A percentile compares a stretch with the other conserved stretches of the same genome.
These are phyloP conservation scores for Drosophila prolongata DNA, from an alignment of 2,888 invertebrate genomes.

Conservation along the genomic window DNA sequence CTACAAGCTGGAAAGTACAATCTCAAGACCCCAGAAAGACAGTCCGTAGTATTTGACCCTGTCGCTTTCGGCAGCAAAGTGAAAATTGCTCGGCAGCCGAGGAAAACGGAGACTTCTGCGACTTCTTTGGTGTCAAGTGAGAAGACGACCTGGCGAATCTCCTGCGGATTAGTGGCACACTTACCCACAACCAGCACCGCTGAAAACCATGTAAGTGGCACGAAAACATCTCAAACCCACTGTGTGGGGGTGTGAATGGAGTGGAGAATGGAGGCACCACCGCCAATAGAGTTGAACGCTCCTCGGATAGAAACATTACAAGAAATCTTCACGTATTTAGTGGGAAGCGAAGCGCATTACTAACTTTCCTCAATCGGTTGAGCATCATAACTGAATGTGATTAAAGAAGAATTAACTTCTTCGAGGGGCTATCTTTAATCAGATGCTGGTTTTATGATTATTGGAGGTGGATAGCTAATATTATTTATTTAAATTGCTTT, in stretches of 20 bases:
- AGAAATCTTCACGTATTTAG: constrained; percentile 25
- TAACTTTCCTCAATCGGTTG: constrained; percentile 18
- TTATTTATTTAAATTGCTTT: no score
- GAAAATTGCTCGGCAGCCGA: constrained; percentile 57
- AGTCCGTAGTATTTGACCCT: constrained; percentile 33
- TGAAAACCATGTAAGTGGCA: constrained; percentile 35
- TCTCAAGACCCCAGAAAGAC: constrained; percentile 12
- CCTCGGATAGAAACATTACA: constrained; percentile 24
- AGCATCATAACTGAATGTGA: constrained; percentile 5
- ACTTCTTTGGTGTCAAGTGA: constrained; percentile 43
- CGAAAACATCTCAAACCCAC: constrained; percentile 15
- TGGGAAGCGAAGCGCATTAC: constrained; percentile 25
- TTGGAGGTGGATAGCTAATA: neutral
- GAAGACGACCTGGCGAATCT: constrained; percentile 30
- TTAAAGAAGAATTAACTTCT: constrained; percentile 4
- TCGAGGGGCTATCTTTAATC: neutral
- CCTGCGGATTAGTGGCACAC: constrained; percentile 46
- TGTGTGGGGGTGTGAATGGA: constrained; percentile 24
- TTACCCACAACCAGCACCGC: constrained; percentile 22
- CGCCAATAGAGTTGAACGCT: constrained; percentile 30
- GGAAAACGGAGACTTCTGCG: constrained; percentile 38
- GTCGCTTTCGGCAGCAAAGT: constrained; percentile 55
- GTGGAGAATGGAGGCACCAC: neutral
- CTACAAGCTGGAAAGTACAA: constrained; percentile 12
- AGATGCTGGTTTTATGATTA: neutral